These are phyloP conservation scores for Indri indri DNA, from an alignment of 2,113 vertebrate species.

Conservation along the genomic window DNA sequence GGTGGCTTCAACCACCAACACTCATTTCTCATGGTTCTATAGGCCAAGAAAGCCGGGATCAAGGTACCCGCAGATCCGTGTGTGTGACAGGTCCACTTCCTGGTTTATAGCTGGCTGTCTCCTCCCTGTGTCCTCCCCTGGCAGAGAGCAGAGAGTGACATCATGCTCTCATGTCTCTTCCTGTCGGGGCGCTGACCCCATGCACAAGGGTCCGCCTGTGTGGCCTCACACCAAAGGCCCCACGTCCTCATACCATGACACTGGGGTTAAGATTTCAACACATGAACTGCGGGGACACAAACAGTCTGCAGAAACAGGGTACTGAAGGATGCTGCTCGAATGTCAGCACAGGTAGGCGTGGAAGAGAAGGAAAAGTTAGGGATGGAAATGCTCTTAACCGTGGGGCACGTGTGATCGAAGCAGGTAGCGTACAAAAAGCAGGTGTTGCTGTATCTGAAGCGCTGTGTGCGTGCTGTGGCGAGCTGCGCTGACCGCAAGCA, in stretches of 20 bases:
- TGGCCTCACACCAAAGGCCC: background rate
- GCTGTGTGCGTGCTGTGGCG: rapidly evolving
- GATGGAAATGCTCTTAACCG: background rate
- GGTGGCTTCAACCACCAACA: too few relatives aligned
- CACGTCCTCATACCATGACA: too few relatives aligned
- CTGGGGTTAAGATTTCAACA: background rate
- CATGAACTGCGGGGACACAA: background rate
- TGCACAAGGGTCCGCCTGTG: too few relatives aligned
- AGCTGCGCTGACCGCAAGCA: too few relatives aligned
- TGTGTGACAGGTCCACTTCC: too few relatives aligned
- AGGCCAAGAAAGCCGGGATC: background rate
- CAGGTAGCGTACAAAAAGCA: too few relatives aligned
- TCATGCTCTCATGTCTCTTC: too few relatives aligned
- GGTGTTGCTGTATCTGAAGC: background rate
- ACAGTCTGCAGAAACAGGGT: background rate
- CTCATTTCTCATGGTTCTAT: background rate
- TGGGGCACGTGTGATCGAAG: too few relatives aligned
- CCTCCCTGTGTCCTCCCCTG: too few relatives aligned
- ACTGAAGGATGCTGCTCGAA: background rate
- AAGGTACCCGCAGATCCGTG: rapidly evolving
- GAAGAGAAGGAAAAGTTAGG: background rate
- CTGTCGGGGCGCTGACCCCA: too few relatives aligned
- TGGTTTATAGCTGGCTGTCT: background rate
- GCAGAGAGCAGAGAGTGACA: too few relatives aligned
- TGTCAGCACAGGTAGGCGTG: too few relatives aligned